Base-by-base conservation (phyloP, 2,113 vertebrate species). In the Lophotis ruficrista region DNA sequence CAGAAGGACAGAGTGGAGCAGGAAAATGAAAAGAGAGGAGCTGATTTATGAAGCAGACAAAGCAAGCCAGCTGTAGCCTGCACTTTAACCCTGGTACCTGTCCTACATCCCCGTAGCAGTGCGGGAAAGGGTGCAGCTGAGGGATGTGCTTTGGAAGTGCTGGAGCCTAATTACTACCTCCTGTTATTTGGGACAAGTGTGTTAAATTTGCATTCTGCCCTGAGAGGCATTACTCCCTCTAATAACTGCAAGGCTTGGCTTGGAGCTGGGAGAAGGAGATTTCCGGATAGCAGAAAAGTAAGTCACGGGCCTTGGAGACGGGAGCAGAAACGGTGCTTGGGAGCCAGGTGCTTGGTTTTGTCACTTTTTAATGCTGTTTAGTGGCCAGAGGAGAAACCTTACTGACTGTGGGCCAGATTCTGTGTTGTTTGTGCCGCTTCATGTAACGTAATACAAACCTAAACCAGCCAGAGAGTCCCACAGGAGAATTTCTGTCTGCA, bases 151-250 rank as follows among this genome's bases (percentile, higher is more conserved):
- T 76, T 81, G 89, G 92, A 89, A 93, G 92, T n/a, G 18, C 71
- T 81, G 50, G 89, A 82, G 80, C 81, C 89, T 94, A 93, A 94
- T 96, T 96, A 94, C 57, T 89, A 37, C 89, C 80, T 92, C 66
- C 92, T 96, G 89, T 76, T 93, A 96, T 96, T 89, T 96, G 96
- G 95, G 94, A 87, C 94, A 92, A 94, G 88, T 92, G 89, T 31
- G 95, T 96, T 64, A 90, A 94, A 94, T 94, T 90, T 96, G 94
- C 89, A 79, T 96, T 88, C 90, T 94, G 89, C 89, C 78, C 89
- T 94, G 31, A 94, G 77, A 96, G 62, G 57, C n/a, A 79, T 50
- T 79, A 4, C 73, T 93, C 50, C 87, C 89, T 94, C 87, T 76
- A 96, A 89, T 90, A 75, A 87, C 64, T 38, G 87, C 81, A 83